Base-by-base conservation (phyloP, 2,888 invertebrate genomes). In the Amiota minor region DNA sequence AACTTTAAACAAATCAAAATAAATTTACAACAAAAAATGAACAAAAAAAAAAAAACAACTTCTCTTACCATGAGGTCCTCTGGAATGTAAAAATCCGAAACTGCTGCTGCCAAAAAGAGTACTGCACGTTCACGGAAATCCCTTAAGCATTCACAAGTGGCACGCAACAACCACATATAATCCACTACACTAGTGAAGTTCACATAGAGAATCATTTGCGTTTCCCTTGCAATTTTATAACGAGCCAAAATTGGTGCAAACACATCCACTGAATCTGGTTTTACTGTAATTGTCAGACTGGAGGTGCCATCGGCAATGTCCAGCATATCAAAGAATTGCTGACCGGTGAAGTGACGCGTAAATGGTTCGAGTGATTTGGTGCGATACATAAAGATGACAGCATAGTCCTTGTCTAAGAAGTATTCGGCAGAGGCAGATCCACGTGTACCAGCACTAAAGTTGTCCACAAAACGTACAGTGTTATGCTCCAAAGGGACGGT, bases 51-150 rank as follows among this genome's bases (percentile, higher is more conserved):
- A n/a, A n/a, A 12, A 53, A 53, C 1, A n/a, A n/a, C 4, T 11
- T 16, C 59, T 83, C 88, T 91, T 90, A 98, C 98, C 94, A 99
- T 95, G 91, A 96, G 92, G 88, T 95, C 94, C 80, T 94, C 93
- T 64, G 98, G 98, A 89, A 99, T 93, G 90, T 99, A 99, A 91
- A 99, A 99, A 91, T 99, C 99, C 0, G 99, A 98, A 0, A 99
- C 99, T 4, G 99, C 99, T 1, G 99, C 99, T 18, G 99, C 98
- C 72, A 99, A 92, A 89, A 97, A 99, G n/a, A 99, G 90, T 81
- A 98, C 89, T 0, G 95, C 96, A 47, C 92, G 91, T 0, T 92
- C 89, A 9, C 94, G 94, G 67, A 94, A 91, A 62, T 91, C 89
- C 12, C 93, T 92, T 75, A 98, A 91, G 78, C 93, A 93, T 89